Evolutionary conservation across 2,888 invertebrate genomes (phyloP).

Genomic region (Heliconius erato): DNA sequence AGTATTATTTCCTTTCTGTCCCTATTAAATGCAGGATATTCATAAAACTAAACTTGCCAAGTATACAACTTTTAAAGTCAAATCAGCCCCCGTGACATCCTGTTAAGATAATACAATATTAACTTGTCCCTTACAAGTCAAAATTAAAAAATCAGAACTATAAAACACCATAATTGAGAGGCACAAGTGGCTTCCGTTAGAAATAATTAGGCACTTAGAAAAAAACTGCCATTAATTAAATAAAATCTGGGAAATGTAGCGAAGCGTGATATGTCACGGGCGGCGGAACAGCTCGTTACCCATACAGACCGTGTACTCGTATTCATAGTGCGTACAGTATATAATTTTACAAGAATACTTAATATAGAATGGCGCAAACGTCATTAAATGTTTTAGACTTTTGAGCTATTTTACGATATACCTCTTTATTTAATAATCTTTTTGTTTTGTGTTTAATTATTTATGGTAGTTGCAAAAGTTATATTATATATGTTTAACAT

Average conservation of each 20-base stretch:
- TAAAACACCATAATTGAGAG: constrained; percentile 37
- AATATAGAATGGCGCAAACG: neutral
- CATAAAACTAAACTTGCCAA: neutral
- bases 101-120: constrained; percentile 16
- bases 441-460: neutral
- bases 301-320: constrained; percentile 12
- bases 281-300: constrained; percentile 50
- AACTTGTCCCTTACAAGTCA: neutral
- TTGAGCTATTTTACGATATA: neutral
- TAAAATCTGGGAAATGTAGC: constrained; percentile 71
- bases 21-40: neutral
- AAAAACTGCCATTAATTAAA: constrained; percentile 75
- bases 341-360: constrained; percentile 1
- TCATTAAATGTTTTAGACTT: neutral
- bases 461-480: neutral
- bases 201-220: constrained; percentile 72
- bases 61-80: neutral
- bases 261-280: constrained; percentile 71
- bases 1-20: neutral
- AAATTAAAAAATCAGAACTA: constrained; percentile 24
- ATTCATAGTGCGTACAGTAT: constrained; percentile 13
- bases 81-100: constrained; percentile 25
- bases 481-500: neutral
- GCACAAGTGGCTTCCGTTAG: constrained; percentile 64
- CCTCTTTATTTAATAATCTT: neutral